phyloP scores from a whole-genome alignment of 2,113 vertebrate genomes.

The Syrrhaptes paradoxus region DNA sequence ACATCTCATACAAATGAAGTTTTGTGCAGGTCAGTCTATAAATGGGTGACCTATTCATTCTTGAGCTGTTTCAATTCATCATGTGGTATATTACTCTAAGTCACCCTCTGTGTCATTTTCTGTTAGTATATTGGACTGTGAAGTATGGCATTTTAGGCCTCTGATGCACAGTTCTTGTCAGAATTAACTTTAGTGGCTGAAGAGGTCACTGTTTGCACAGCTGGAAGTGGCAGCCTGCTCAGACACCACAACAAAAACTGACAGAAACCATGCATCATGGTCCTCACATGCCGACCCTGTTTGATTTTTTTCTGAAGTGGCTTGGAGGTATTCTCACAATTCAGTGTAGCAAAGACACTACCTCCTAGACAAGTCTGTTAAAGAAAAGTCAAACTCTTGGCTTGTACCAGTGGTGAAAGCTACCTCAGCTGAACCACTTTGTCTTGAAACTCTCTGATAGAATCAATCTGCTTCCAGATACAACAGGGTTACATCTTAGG shows the following conservation, averaged over 20 bases:
- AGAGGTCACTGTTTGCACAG: constrained; percentile 11
- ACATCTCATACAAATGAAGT: background rate
- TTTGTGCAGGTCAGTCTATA: background rate
- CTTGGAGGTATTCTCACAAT: background rate
- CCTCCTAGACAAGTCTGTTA: background rate
- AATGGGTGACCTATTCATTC: background rate
- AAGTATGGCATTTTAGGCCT: background rate
- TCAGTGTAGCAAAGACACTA: background rate
- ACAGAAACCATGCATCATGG: background rate
- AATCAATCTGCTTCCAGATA: background rate
- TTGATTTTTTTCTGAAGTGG: background rate
- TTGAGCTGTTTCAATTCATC: background rate
- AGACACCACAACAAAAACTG: background rate
- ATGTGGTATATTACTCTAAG: background rate
- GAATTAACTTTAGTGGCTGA: background rate
- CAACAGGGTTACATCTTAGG: background rate
- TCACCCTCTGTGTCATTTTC: background rate
- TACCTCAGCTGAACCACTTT: background rate
- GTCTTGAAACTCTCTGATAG: background rate
- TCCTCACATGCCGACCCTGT: background rate
- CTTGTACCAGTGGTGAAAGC: background rate
- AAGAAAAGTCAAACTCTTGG: background rate
- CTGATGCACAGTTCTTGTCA: background rate
- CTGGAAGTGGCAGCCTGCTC: background rate
- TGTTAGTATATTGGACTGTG: background rate